phyloP scores from a whole-genome alignment of 2,797 vertebrate species.

The Paedocypris micromegethes region DNA sequence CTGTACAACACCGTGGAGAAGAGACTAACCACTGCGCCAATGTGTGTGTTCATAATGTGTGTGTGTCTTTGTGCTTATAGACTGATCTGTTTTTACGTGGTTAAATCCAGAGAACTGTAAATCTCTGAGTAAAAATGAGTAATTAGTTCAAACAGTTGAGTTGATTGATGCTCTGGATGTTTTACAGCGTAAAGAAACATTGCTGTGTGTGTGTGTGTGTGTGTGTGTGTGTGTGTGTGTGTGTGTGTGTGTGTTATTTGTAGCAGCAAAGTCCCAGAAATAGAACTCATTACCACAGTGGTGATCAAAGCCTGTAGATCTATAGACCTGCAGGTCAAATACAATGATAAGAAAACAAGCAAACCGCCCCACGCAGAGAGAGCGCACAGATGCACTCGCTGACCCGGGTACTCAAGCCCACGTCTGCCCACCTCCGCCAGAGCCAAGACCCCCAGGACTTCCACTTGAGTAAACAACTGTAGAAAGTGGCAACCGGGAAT shows the following conservation, averaged over 20 bases:
- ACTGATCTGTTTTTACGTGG: no score
- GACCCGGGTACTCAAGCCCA: constrained; percentile 38
- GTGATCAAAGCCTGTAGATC: constrained; percentile 36
- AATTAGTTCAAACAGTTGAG: background rate
- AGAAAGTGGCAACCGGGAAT: constrained; percentile 5
- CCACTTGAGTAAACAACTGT: constrained; percentile 45
- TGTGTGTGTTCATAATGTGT: no score
- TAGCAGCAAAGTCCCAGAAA: constrained; percentile 36
- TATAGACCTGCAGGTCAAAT: constrained; percentile 31
- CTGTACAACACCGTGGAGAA: no score
- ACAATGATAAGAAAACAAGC: constrained; percentile 47
- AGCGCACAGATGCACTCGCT: constrained; percentile 43
- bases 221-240: constrained; percentile 1
- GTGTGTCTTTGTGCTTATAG: no score
- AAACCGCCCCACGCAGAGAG: constrained; percentile 43
- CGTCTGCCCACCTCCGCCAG: constrained; percentile 26
- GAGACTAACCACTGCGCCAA: no score
- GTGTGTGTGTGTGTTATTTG: constrained; percentile 4
- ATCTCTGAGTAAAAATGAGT: no score
- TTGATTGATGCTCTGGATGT: no score
- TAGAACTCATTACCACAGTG: constrained; percentile 35
- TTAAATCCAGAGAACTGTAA: no score
- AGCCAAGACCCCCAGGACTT: background rate
- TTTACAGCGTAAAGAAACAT: background rate
- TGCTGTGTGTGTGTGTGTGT: background rate